phyloP scores from a whole-genome alignment of 2,888 invertebrate species.

The Nephrotoma guestfalica region DNA sequence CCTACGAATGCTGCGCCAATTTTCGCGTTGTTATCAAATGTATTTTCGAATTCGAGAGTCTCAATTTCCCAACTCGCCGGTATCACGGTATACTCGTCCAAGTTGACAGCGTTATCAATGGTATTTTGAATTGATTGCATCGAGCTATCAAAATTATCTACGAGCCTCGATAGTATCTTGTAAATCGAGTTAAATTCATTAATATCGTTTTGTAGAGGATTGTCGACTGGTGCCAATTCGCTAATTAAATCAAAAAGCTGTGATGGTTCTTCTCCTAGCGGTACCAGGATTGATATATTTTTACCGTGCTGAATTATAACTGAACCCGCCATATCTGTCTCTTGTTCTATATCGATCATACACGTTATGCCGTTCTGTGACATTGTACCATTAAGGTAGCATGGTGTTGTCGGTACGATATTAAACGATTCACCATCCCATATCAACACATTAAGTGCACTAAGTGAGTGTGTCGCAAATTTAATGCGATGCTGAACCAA shows the following conservation, averaged over 20 bases:
- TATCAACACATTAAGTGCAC: slow-evolving; percentile 27
- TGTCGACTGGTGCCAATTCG: slow-evolving; percentile 22
- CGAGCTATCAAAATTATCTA: slow-evolving; percentile 14
- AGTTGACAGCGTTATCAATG: background rate
- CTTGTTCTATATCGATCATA: slow-evolving; percentile 24
- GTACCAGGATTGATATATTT: slow-evolving; percentile 24
- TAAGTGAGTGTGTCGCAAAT: slow-evolving; percentile 24
- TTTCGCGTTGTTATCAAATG: background rate
- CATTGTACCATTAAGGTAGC: slow-evolving; percentile 19
- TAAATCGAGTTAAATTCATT: slow-evolving; percentile 23
- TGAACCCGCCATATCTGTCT: slow-evolving; percentile 24
- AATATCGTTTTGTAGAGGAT: slow-evolving; percentile 22
- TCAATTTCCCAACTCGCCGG: slow-evolving; percentile 12
- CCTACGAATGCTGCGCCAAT: slow-evolving; percentile 18
- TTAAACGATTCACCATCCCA: slow-evolving; percentile 32
- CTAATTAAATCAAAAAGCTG: slow-evolving; percentile 24
- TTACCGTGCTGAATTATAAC: slow-evolving; percentile 18
- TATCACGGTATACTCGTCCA: background rate
- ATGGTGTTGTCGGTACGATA: slow-evolving; percentile 23
- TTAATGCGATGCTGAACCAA: slow-evolving; percentile 30
- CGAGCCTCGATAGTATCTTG: slow-evolving; percentile 17
- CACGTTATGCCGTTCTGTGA: slow-evolving; percentile 22
- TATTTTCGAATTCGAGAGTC: slow-evolving; percentile 16
- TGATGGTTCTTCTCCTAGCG: slow-evolving; percentile 23
- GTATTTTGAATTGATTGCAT: background rate